These are phyloP conservation scores for Xestoiulus laeticollis DNA, from an alignment of 2,888 invertebrate genomes.

Conservation along the genomic window DNA sequence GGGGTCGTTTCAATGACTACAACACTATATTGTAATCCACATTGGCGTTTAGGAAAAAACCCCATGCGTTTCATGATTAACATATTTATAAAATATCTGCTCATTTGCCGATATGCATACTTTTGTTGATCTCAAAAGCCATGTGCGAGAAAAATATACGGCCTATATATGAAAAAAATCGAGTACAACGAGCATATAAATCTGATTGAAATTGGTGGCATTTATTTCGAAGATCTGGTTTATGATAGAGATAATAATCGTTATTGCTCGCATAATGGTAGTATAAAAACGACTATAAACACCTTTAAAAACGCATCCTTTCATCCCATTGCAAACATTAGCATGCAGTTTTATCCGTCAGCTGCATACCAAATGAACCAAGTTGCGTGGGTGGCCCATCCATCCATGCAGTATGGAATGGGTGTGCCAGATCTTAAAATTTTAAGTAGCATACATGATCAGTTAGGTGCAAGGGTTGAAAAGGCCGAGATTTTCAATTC, in stretches of 20 bases:
- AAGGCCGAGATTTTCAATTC: neutral
- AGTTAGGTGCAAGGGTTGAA: neutral
- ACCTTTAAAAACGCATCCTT: conserved; percentile 8
- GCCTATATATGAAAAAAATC: neutral
- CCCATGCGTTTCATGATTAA: neutral
- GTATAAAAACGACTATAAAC: neutral
- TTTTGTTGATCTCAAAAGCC: neutral
- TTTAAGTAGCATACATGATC: neutral
- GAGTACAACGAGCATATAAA: neutral
- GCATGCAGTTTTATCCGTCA: neutral
- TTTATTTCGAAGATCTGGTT: neutral
- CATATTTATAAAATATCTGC: conserved; percentile 21
- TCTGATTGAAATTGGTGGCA: conserved; percentile 32
- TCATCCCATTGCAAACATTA: neutral
- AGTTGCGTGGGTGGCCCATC: neutral
- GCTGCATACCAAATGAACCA: neutral
- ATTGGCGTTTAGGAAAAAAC: neutral
- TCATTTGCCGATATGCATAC: neutral
- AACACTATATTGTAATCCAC: conserved; percentile 1
- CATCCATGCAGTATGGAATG: neutral
- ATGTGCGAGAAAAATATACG: neutral
- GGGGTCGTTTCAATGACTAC: neutral
- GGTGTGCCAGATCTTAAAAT: conserved; percentile 13
- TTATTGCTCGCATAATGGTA: neutral
- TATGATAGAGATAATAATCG: conserved; percentile 4